These are phyloP conservation scores for Esperia sulphurella DNA, from an alignment of 2,888 invertebrate genomes.

Conservation along the genomic window DNA sequence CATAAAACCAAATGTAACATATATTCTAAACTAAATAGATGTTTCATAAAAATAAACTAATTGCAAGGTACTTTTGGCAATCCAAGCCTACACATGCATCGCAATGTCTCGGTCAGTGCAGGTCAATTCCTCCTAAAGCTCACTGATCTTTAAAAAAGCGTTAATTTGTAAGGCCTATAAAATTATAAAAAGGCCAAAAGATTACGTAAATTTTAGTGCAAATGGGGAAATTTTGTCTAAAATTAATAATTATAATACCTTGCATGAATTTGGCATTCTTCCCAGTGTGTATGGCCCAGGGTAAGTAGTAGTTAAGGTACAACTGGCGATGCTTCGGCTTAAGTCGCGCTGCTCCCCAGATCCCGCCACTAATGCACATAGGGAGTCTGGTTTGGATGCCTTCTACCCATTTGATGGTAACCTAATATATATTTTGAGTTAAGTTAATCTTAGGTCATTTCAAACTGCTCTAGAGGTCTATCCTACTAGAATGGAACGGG, in stretches of 20 bases:
- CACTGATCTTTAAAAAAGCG: too few species aligned
- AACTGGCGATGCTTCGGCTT: conserved; percentile 90
- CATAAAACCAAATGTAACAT: background rate
- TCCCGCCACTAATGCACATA: conserved; percentile 96
- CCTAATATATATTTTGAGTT: conserved; percentile 71
- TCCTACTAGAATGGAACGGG: too few species aligned
- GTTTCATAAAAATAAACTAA: background rate
- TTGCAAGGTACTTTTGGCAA: background rate
- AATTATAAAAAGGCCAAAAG: too few species aligned
- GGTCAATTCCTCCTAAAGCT: too few species aligned
- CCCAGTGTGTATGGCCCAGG: conserved; percentile 92
- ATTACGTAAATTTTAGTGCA: background rate
- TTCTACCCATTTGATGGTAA: conserved; percentile 98
- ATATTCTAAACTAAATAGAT: too few species aligned
- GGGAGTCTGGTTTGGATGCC: conserved; percentile 96
- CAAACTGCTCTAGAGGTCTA: too few species aligned
- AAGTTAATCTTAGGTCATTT: too few species aligned
- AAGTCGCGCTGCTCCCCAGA: conserved; percentile 94
- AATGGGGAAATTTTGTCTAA: background rate
- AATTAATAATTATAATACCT: conserved; percentile 55
- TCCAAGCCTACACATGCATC: too few species aligned
- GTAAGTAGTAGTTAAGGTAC: conserved; percentile 88
- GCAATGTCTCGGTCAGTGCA: too few species aligned
- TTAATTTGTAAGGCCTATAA: too few species aligned
- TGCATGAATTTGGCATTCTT: conserved; percentile 87